These are phyloP conservation scores for Anagrus nilaparvatae DNA, from an alignment of 1,140 invertebrate species.

Conservation along the genomic window DNA sequence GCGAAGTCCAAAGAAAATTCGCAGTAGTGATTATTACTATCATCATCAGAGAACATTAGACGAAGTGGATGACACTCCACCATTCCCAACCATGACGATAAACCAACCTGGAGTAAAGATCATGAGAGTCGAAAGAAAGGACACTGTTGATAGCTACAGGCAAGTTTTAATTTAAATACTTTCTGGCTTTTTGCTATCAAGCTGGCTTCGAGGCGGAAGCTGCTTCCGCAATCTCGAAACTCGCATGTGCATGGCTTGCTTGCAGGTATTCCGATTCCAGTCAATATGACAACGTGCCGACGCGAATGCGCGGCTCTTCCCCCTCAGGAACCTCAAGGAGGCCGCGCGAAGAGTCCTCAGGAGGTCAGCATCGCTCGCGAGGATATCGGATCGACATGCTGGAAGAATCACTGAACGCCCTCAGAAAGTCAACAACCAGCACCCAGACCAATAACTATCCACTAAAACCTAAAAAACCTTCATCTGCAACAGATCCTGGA, in stretches of 20 bases:
- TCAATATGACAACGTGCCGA: conserved; percentile 40
- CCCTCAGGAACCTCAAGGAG: conserved; percentile 31
- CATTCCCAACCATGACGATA: conserved; percentile 32
- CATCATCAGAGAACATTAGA: conserved; percentile 34
- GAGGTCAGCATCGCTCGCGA: conserved; percentile 28
- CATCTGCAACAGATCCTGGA: conserved; percentile 55
- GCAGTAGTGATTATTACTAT: no score
- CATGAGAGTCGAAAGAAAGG: conserved; percentile 36
- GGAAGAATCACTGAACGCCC: conserved; percentile 36
- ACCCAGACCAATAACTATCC: conserved; percentile 1
- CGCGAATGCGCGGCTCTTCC: conserved; percentile 31
- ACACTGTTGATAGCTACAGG: conserved; percentile 33
- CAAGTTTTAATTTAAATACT: conserved; percentile 19
- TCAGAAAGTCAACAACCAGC: conserved; percentile 39
- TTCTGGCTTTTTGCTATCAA: no score
- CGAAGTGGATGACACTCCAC: conserved; percentile 36
- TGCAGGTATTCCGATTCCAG: conserved; percentile 37
- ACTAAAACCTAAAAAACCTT: conserved; percentile 36
- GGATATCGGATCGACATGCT: conserved; percentile 33
- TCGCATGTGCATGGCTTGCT: conserved; percentile 16
- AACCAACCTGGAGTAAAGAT: conserved; percentile 39
- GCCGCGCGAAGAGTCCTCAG: conserved; percentile 33
- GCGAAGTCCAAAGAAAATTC: no score
- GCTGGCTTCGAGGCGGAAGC: no score
- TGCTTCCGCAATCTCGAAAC: no score